phyloP scores from a whole-genome alignment of 2,113 vertebrate genomes.

The Pungitius pungitius region DNA sequence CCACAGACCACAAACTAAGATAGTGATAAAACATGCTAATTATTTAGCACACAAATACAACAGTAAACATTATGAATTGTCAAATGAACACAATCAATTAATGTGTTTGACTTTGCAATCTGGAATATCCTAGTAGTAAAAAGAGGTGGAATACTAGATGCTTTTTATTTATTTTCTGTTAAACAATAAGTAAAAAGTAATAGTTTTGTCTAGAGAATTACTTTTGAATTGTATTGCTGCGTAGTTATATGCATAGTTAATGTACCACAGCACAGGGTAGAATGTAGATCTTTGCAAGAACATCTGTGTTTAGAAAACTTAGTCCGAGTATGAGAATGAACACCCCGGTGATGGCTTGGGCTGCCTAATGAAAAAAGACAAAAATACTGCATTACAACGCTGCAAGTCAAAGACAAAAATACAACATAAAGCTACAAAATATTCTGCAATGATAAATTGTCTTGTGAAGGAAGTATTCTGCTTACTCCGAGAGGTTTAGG shows the following conservation, averaged over 20 bases:
- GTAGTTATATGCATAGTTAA: not conserved
- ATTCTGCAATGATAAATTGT: not conserved
- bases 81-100: not conserved
- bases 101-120: not conserved
- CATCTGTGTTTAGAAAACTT: rapidly evolving
- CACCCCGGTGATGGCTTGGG: constrained; percentile 68
- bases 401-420: not conserved
- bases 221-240: not conserved
- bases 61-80: not conserved
- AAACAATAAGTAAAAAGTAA: not conserved
- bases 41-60: not conserved
- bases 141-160: not conserved
- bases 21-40: not conserved
- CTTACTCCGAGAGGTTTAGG: constrained; percentile 78
- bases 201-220: not conserved
- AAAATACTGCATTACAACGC: not conserved
- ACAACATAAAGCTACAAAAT: not conserved
- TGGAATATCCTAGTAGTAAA: not conserved
- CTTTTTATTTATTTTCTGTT: not conserved
- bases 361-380: constrained; percentile 60
- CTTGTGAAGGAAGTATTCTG: not conserved
- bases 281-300: rapidly evolving
- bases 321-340: constrained; percentile 66
- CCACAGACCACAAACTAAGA: constrained; percentile 76
- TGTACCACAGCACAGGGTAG: constrained; percentile 71